Percentiles rank a stretch among this genome's conserved stretches.
Evolutionary conservation across 2,888 invertebrate species (phyloP).

Genomic region (Neria commutata): DNA sequence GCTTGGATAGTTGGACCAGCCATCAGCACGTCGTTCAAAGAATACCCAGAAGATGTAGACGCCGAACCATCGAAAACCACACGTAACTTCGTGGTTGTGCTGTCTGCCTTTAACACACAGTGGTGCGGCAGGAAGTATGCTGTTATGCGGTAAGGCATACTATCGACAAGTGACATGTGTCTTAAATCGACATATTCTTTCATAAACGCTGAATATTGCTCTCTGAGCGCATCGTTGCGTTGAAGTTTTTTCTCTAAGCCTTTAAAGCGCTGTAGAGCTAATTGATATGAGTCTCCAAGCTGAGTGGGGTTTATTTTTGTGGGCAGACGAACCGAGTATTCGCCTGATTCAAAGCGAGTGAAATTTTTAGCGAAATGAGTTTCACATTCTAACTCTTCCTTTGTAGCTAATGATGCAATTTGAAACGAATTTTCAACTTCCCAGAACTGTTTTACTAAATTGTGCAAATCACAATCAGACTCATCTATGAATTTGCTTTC

Average conservation of each 20-base stretch:
- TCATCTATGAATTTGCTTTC: neutral
- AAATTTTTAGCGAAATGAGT: constrained; percentile 20
- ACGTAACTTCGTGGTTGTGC: neutral
- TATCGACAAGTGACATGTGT: constrained; percentile 11
- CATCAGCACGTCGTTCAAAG: constrained; percentile 6
- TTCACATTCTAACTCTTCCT: constrained; percentile 17
- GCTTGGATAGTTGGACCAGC: constrained; percentile 8
- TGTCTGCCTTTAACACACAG: too few relatives aligned
- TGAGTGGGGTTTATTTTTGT: neutral
- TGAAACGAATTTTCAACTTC: constrained; percentile 21
- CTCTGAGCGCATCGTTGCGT: constrained; percentile 10
- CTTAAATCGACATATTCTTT: constrained; percentile 20
- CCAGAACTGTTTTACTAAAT: constrained; percentile 24
- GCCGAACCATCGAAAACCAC: neutral
- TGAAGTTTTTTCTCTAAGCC: constrained; percentile 22
- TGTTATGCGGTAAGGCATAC: neutral
- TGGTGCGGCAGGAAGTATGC: too few relatives aligned
- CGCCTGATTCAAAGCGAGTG: constrained; percentile 11
- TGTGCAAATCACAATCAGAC: neutral
- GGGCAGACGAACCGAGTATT: constrained; percentile 16
- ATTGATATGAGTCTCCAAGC: constrained; percentile 23
- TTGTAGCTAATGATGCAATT: neutral
- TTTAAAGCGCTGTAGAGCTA: constrained; percentile 17
- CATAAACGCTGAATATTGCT: constrained; percentile 11
- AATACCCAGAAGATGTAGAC: neutral